Percentiles rank a stretch among this genome's conserved stretches.
These are phyloP conservation scores for Sphenopsis melanotis DNA, from an alignment of 2,797 vertebrate species.

Conservation along the genomic window DNA sequence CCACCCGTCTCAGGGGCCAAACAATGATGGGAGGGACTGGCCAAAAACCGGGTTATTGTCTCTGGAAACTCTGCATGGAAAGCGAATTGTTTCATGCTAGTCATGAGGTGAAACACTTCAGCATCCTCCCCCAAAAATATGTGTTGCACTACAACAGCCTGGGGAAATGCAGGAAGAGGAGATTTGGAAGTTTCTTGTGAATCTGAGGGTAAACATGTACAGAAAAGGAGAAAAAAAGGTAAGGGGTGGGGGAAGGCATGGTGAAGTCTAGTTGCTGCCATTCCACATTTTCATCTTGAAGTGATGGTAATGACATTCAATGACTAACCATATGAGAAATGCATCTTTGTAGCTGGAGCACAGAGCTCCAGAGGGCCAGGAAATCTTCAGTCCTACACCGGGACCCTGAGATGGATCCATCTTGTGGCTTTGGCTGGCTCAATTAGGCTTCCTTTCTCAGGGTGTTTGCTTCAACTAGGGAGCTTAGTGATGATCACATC, in stretches of 20 bases:
- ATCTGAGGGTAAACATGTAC: not conserved
- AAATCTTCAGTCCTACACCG: not conserved
- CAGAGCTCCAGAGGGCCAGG: not conserved
- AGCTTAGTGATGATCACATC: not conserved
- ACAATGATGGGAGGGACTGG: accelerated
- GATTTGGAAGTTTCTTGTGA: not conserved
- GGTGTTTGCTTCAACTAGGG: accelerated
- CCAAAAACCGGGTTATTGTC: not conserved
- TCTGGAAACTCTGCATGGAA: not conserved
- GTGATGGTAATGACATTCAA: not conserved
- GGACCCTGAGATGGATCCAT: not conserved
- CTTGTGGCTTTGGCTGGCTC: not conserved
- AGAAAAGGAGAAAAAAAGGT: not conserved
- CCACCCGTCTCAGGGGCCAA: not conserved
- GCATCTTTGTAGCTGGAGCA: not conserved
- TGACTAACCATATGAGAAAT: not conserved
- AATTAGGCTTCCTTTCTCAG: not conserved
- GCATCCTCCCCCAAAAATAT: not conserved
- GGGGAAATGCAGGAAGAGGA: not conserved
- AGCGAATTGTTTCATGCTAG: accelerated
- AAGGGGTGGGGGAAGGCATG: not conserved
- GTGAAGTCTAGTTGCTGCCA: not conserved
- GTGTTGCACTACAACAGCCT: not conserved
- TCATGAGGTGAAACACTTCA: not conserved
- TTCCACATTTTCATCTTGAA: not conserved